Percentiles rank a stretch among this genome's conserved stretches.
These are phyloP conservation scores for Gymnoscelis rufifasciata DNA, from an alignment of 2,888 invertebrate genomes.

Conservation along the genomic window DNA sequence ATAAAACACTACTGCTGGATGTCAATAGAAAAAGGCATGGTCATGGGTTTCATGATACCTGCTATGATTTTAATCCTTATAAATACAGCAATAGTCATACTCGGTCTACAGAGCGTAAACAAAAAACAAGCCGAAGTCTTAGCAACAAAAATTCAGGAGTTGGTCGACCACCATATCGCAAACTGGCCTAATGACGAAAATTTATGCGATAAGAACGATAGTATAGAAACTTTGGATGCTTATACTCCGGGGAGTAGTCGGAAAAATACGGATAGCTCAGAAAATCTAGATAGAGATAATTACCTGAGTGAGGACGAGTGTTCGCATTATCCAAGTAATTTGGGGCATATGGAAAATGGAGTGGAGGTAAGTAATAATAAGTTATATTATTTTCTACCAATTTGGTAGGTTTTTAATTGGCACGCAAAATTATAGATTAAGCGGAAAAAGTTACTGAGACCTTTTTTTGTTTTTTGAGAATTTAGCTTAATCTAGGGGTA, in stretches of 20 bases:
- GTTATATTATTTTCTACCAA: slow-evolving; percentile 11
- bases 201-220: slow-evolving; percentile 51
- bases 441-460: background rate
- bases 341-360: slow-evolving; percentile 46
- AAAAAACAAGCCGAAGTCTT: slow-evolving; percentile 68
- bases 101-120: slow-evolving; percentile 72
- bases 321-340: slow-evolving; percentile 45
- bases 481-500: background rate
- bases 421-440: background rate
- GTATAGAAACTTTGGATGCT: slow-evolving; percentile 58
- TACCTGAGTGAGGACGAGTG: slow-evolving; percentile 62
- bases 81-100: slow-evolving; percentile 80
- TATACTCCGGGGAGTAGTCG: slow-evolving; percentile 63
- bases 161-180: slow-evolving; percentile 64
- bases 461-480: too few species aligned
- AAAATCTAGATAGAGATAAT: slow-evolving; percentile 63
- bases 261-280: slow-evolving; percentile 68
- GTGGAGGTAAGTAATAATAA: slow-evolving; percentile 56
- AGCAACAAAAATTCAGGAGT: slow-evolving; percentile 65
- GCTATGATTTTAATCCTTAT: slow-evolving; percentile 83
- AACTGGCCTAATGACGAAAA: slow-evolving; percentile 56
- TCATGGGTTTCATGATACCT: slow-evolving; percentile 86
- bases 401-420: slow-evolving; percentile 6
- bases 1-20: slow-evolving; percentile 87
- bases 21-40: slow-evolving; percentile 87